Conservation (phyloP, 2,888 invertebrate species). For the Buathra laborator region DNA sequence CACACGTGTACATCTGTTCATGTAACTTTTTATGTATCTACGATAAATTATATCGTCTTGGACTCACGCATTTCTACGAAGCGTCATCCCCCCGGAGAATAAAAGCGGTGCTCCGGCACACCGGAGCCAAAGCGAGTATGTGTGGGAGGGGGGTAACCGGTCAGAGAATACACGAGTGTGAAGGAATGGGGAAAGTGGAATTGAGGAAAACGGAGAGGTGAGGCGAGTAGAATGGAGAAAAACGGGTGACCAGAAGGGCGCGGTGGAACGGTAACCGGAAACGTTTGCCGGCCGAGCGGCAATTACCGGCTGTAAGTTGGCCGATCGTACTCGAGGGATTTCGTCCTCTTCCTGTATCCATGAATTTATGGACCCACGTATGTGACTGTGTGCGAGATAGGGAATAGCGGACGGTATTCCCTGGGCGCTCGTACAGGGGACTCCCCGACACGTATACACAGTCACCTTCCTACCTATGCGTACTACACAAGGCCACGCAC, state of each 20-base stretch:
- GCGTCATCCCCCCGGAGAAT: constrained; percentile 6
- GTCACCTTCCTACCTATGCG: neutral
- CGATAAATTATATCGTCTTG: no score
- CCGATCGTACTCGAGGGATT: constrained; percentile 50
- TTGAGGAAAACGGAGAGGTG: neutral
- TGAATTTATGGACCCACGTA: constrained; percentile 20
- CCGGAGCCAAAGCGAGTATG: neutral
- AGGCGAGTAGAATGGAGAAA: neutral
- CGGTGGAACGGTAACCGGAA: constrained; percentile 20
- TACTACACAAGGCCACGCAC: neutral
- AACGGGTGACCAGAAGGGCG: neutral
- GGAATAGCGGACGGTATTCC: constrained; percentile 24
- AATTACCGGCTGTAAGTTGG: constrained; percentile 48
- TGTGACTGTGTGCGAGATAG: neutral
- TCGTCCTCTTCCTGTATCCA: constrained; percentile 7
- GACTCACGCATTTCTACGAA: constrained; percentile 9
- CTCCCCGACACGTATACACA: constrained; percentile 20
- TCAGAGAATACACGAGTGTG: neutral
- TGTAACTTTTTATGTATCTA: neutral
- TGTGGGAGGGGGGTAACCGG: no score
- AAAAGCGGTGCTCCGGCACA: neutral
- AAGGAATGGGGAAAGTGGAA: neutral
- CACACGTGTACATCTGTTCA: no score
- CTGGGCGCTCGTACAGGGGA: constrained; percentile 15
- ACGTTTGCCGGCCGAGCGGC: constrained; percentile 14